Evolutionary conservation across 2,797 vertebrate species (phyloP).

Genomic region (Lophius americanus): DNA sequence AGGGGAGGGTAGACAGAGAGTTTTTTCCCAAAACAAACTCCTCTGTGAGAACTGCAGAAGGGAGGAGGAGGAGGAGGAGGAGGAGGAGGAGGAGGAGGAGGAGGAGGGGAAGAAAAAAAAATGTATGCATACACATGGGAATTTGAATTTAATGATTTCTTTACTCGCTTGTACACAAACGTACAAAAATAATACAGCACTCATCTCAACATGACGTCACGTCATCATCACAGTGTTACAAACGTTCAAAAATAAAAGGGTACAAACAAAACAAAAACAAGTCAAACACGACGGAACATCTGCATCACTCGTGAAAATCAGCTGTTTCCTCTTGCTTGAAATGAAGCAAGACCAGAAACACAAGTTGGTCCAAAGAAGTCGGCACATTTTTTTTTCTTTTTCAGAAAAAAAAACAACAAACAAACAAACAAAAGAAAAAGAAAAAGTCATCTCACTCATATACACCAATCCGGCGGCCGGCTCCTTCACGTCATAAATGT

Average conservation of each 20-base stretch:
- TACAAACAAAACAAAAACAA: constrained; percentile 50
- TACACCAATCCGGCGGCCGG: constrained; percentile 80
- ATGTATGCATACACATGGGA: constrained; percentile 62
- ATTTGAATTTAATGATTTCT: constrained; percentile 86
- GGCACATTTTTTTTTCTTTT: constrained; percentile 63
- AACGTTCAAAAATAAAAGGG: constrained; percentile 79
- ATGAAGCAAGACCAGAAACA: constrained; percentile 81
- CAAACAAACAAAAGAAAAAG: constrained; percentile 26
- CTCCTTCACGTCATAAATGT: constrained; percentile 95
- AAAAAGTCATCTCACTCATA: constrained; percentile 75
- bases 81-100: neutral
- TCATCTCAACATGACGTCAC: constrained; percentile 81
- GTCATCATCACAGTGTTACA: constrained; percentile 89
- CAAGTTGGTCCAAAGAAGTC: constrained; percentile 79
- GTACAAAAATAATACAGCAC: constrained; percentile 89
- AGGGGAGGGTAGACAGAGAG: constrained; percentile 45
- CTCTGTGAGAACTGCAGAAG: constrained; percentile 62
- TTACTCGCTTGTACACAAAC: constrained; percentile 89
- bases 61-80: no score
- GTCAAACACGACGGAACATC: constrained; percentile 79
- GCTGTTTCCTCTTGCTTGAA: constrained; percentile 75
- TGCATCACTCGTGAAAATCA: constrained; percentile 75
- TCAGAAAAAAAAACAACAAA: neutral
- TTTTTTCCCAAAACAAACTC: constrained; percentile 58
- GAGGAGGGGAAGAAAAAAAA: constrained; percentile 48